Percentiles rank a stretch among this genome's conserved stretches.
Conservation (phyloP, 2,888 invertebrate genomes). For the Crepidodera aurea region DNA sequence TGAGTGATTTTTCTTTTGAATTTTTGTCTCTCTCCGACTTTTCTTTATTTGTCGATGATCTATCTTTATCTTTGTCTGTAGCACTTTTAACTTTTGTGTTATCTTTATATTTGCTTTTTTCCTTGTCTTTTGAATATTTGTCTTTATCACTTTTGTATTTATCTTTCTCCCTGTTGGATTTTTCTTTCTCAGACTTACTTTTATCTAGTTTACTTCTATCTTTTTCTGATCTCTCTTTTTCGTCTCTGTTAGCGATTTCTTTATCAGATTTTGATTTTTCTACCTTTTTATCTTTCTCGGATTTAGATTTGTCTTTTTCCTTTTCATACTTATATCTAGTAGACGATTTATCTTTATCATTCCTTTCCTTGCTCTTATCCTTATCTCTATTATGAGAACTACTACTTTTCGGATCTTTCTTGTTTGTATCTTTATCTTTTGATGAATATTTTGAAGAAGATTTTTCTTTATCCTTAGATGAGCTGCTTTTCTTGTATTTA, state of each 20-base stretch:
- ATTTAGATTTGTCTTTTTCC: conserved; percentile 53
- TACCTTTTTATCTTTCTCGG: conserved; percentile 23
- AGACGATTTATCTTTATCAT: conserved; percentile 35
- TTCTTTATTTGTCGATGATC: conserved; percentile 44
- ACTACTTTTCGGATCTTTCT: conserved; percentile 42
- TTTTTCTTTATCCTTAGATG: conserved; percentile 38
- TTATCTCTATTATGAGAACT: conserved; percentile 37
- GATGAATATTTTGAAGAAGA: conserved; percentile 28
- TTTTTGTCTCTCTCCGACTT: conserved; percentile 32
- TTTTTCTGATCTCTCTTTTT: conserved; percentile 36
- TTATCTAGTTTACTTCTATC: conserved; percentile 30
- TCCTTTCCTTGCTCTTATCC: conserved; percentile 28
- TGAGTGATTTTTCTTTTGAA: conserved; percentile 18
- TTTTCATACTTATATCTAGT: conserved; percentile 49
- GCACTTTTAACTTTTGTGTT: conserved; percentile 33
- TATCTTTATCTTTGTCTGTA: conserved; percentile 35
- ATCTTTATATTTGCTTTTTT: conserved; percentile 34
- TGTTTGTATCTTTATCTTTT: conserved; percentile 42
- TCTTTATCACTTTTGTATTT: conserved; percentile 46
- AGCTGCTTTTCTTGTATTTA: conserved; percentile 37
- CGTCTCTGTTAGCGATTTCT: not conserved
- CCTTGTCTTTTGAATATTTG: conserved; percentile 2
- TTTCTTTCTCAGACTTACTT: conserved; percentile 43
- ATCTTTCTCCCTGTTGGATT: conserved; percentile 9
- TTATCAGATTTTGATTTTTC: conserved; percentile 21